Conservation (phyloP, 2,888 invertebrate genomes). For the Eulithis testata region DNA sequence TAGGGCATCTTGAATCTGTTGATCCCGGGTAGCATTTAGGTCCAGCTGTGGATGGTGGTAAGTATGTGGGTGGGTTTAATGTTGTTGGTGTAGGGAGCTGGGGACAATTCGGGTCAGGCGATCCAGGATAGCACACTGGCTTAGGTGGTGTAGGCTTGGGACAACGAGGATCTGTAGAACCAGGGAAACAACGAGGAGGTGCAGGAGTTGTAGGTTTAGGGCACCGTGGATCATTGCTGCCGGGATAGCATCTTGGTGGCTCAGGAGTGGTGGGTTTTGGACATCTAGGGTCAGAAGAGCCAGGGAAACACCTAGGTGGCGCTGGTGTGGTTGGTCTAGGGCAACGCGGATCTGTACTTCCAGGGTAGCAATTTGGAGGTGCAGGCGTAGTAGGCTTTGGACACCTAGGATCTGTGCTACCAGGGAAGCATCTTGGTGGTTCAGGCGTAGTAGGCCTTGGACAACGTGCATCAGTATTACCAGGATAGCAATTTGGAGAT, state of each 20-base stretch:
- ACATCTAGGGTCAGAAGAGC: constrained; percentile 53
- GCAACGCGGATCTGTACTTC: constrained; percentile 47
- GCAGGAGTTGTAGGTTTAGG: constrained; percentile 49
- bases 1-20: constrained; percentile 57
- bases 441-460: constrained; percentile 44
- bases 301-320: constrained; percentile 52
- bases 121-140: constrained; percentile 43
- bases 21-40: constrained; percentile 50
- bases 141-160: constrained; percentile 52
- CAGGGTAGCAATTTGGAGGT: constrained; percentile 1
- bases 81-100: constrained; percentile 44
- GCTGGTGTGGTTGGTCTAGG: background rate
- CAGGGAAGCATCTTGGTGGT: constrained; percentile 53
- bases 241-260: constrained; percentile 49
- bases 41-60: constrained; percentile 12
- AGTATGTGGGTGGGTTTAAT: constrained; percentile 20
- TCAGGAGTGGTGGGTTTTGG: constrained; percentile 1
- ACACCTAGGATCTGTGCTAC: constrained; percentile 49
- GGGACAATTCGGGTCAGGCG: constrained; percentile 48
- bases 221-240: constrained; percentile 55
- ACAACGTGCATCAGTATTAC: constrained; percentile 56
- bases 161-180: constrained; percentile 56
- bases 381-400: constrained; percentile 40
- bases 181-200: constrained; percentile 55
- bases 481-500: constrained; percentile 35